These are phyloP conservation scores for Alligator sinensis DNA, from an alignment of 2,113 vertebrate genomes.

Conservation along the genomic window DNA sequence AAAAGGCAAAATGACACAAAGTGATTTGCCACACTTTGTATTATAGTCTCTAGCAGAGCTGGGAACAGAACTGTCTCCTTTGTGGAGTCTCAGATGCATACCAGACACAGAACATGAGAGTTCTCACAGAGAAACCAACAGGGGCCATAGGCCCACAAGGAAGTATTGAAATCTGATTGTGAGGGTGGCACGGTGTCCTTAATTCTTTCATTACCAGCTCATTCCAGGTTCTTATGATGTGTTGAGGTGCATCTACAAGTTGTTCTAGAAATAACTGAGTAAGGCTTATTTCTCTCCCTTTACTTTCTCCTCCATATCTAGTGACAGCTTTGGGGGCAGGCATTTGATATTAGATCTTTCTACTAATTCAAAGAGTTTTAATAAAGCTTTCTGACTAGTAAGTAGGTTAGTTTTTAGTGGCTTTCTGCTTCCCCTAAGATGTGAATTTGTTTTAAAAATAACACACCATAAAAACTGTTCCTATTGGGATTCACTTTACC, in stretches of 20 bases:
- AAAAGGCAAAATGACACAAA: background rate
- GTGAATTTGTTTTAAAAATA: constrained; percentile 61
- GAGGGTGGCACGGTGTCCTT: background rate
- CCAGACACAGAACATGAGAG: background rate
- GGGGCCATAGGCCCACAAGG: background rate
- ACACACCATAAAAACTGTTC: constrained; percentile 61
- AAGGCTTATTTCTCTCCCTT: constrained; percentile 39
- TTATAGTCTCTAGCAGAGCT: background rate
- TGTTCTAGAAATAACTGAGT: constrained; percentile 32
- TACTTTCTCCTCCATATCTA: background rate
- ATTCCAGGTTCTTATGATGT: constrained; percentile 17
- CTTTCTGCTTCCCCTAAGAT: constrained; percentile 47
- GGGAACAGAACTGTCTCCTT: background rate
- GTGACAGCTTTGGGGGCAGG: constrained; percentile 34
- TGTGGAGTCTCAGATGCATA: background rate
- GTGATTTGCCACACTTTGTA: background rate
- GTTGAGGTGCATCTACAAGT: background rate
- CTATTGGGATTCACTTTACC: constrained; percentile 48
- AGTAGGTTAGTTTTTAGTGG: constrained; percentile 59
- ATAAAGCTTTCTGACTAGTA: constrained; percentile 58
- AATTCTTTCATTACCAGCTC: background rate
- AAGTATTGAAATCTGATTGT: background rate
- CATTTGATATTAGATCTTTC: constrained; percentile 46
- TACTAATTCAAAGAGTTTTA: constrained; percentile 36
- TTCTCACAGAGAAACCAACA: background rate